Percentiles rank a stretch among this genome's conserved stretches.
Conservation (phyloP, 2,888 invertebrate species). For the Mythimna impura region DNA sequence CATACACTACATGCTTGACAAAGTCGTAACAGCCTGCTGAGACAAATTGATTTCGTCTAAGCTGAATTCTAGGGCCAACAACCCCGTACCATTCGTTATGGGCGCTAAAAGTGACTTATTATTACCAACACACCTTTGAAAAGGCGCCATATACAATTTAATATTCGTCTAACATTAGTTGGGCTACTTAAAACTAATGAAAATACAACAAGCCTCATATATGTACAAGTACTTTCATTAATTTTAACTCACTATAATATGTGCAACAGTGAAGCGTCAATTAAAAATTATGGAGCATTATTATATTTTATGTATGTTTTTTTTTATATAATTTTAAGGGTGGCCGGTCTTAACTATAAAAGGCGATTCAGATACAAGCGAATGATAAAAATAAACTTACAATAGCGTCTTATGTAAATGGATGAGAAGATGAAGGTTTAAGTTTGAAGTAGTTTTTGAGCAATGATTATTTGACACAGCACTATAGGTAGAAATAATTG, state of each 20-base stretch:
- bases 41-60: conserved; percentile 55
- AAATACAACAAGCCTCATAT: conserved; percentile 16
- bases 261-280: not conserved
- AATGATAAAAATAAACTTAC: not conserved
- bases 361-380: not conserved
- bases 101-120: conserved; percentile 51
- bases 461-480: too few species aligned
- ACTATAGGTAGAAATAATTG: too few species aligned
- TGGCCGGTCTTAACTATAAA: not conserved
- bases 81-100: conserved; percentile 50
- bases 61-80: conserved; percentile 54
- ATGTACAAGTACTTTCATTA: conserved; percentile 15
- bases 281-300: conserved; percentile 13
- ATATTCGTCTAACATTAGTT: conserved; percentile 44
- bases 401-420: not conserved
- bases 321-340: conserved; percentile 1
- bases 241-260: conserved; percentile 5
- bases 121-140: conserved; percentile 47
- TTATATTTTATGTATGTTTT: not conserved
- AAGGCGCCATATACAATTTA: conserved; percentile 54
- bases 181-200: conserved; percentile 52
- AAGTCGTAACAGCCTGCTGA: conserved; percentile 48
- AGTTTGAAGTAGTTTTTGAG: not conserved
- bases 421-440: too few species aligned
- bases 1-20: conserved; percentile 32